These are phyloP conservation scores for Petaurus breviceps DNA, from an alignment of 2,113 vertebrate genomes.

Conservation along the genomic window DNA sequence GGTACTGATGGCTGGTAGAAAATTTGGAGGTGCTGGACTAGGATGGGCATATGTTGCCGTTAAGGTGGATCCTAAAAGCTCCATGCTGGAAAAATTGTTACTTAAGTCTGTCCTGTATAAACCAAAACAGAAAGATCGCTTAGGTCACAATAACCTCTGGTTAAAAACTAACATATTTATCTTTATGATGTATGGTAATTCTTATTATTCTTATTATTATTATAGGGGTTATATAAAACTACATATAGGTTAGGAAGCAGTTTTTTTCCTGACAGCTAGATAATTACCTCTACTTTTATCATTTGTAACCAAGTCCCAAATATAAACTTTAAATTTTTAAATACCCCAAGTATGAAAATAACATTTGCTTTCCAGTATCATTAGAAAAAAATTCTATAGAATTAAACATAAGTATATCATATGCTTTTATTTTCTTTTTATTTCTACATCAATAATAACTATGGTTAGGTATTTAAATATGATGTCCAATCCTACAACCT, in stretches of 20 bases:
- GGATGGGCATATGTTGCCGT: slow-evolving; percentile 86
- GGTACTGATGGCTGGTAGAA: slow-evolving; percentile 91
- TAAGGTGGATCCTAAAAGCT: slow-evolving; percentile 88
- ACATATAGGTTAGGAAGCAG: background rate
- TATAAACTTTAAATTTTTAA: background rate
- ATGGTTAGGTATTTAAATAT: background rate
- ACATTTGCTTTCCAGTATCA: background rate
- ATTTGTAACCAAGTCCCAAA: background rate
- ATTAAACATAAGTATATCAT: background rate
- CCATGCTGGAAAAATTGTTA: slow-evolving; percentile 82
- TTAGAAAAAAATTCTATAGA: background rate
- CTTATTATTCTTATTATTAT: background rate
- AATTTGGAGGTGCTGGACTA: slow-evolving; percentile 83
- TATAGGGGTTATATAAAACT: background rate
- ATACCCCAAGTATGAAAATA: background rate
- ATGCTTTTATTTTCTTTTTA: background rate
- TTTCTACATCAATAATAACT: background rate
- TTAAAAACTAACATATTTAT: slow-evolving; percentile 7
- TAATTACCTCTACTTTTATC: background rate
- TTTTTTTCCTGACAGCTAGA: background rate
- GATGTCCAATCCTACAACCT: background rate
- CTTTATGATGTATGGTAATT: background rate
- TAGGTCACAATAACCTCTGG: slow-evolving; percentile 2
- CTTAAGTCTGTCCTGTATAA: slow-evolving; percentile 64
- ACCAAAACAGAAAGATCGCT: background rate